Conservation (phyloP, 2,888 invertebrate genomes). For the Heliconius charithonia region DNA sequence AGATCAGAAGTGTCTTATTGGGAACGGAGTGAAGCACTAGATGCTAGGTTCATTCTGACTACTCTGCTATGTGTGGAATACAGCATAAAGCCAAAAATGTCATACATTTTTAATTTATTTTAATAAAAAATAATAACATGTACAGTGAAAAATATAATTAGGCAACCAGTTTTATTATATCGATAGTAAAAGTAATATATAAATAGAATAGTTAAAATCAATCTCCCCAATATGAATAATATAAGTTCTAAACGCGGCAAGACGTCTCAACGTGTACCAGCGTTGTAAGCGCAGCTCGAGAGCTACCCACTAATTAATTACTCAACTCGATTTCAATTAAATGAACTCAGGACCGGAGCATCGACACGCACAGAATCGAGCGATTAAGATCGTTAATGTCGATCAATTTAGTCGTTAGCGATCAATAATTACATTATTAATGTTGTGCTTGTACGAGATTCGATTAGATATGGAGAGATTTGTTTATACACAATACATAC, state of each 20-base stretch:
- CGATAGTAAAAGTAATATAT: neutral
- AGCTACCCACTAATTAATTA: constrained; percentile 82
- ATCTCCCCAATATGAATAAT: constrained; percentile 18
- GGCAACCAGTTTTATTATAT: neutral
- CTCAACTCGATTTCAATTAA: constrained; percentile 81
- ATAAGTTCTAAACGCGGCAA: constrained; percentile 13
- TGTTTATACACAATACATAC: neutral
- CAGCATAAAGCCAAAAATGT: too few species aligned
- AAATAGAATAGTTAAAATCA: neutral
- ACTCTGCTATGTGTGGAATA: too few species aligned
- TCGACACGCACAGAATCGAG: constrained; percentile 78
- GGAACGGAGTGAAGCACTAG: too few species aligned
- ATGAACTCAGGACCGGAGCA: constrained; percentile 78
- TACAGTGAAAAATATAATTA: neutral
- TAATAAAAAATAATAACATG: neutral
- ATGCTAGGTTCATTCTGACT: too few species aligned
- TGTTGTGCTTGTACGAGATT: constrained; percentile 36
- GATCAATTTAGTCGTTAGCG: constrained; percentile 53
- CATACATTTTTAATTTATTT: neutral
- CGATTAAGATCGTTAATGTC: constrained; percentile 80
- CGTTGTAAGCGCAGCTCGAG: constrained; percentile 75
- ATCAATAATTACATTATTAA: constrained; percentile 73
- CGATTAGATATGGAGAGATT: constrained; percentile 26
- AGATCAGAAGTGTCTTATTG: too few species aligned
- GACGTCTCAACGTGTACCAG: constrained; percentile 60